Evolutionary conservation across 2,888 invertebrate species (phyloP).

Genomic region (Apodemia hepburni): DNA sequence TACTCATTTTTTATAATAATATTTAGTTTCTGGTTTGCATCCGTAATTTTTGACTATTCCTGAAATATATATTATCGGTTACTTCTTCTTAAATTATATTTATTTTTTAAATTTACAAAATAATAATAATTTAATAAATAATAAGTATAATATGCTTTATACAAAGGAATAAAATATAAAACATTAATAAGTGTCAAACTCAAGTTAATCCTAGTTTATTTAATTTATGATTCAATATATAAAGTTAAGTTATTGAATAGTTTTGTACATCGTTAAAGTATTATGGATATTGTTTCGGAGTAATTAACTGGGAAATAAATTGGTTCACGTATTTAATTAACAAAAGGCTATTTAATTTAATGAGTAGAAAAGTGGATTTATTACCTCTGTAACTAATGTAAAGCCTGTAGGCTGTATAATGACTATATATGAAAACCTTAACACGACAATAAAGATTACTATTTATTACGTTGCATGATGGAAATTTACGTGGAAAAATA

Average conservation of each 20-base stretch:
- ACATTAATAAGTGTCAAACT: too few relatives aligned
- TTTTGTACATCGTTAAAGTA: not conserved
- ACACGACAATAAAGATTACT: slow-evolving; percentile 57
- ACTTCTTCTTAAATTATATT: too few relatives aligned
- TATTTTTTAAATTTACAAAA: too few relatives aligned
- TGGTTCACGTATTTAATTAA: slow-evolving; percentile 11
- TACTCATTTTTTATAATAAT: too few relatives aligned
- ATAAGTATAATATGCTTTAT: too few relatives aligned
- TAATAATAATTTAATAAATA: too few relatives aligned
- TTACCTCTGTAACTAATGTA: not conserved
- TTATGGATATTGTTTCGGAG: not conserved
- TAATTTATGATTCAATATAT: not conserved
- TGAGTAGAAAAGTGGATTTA: slow-evolving; percentile 10
- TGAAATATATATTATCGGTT: too few relatives aligned
- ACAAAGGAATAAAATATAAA: too few relatives aligned
- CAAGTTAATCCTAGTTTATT: too few relatives aligned
- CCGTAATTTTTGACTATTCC: too few relatives aligned
- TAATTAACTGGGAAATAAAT: slow-evolving; percentile 7
- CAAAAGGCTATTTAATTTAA: slow-evolving; percentile 11
- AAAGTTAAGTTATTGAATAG: not conserved
- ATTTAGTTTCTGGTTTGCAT: too few relatives aligned
- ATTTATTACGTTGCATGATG: slow-evolving; percentile 62
- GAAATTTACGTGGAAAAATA: slow-evolving; percentile 49
- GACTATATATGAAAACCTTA: slow-evolving; percentile 26
- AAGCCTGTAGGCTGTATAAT: slow-evolving; percentile 3